A percentile compares a stretch with the other conserved stretches of the same genome.
These are phyloP conservation scores for Brachyrhaphis roseni DNA, from an alignment of 2,797 vertebrate genomes.

Conservation along the genomic window DNA sequence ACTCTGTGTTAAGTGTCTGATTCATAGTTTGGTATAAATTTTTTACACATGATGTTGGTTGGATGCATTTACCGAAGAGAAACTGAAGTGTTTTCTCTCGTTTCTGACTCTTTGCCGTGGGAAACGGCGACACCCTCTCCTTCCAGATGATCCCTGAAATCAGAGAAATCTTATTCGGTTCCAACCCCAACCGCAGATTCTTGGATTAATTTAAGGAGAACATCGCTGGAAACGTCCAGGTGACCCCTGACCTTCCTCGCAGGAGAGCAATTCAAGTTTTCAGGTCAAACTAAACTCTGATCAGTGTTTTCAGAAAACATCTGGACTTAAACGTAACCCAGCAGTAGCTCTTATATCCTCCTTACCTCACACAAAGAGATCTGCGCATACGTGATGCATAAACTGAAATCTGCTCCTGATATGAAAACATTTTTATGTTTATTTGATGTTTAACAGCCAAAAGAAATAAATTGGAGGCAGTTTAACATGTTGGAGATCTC, in stretches of 20 bases:
- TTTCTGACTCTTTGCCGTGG: background rate
- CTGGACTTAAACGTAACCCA: slow-evolving; percentile 6
- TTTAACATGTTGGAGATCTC: slow-evolving; percentile 52
- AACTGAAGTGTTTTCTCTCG: background rate
- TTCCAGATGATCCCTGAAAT: slow-evolving; percentile 97
- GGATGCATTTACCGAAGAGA: background rate
- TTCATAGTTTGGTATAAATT: background rate
- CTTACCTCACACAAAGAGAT: slow-evolving; percentile 26
- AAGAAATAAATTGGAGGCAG: slow-evolving; percentile 52
- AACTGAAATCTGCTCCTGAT: background rate
- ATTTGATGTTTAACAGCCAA: slow-evolving; percentile 12
- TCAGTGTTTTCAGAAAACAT: slow-evolving; percentile 14
- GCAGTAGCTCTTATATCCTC: slow-evolving; percentile 13
- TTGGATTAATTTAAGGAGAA: slow-evolving; percentile 80
- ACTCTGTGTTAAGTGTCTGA: background rate
- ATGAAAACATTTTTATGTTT: background rate
- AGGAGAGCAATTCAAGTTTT: background rate
- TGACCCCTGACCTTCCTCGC: slow-evolving; percentile 30
- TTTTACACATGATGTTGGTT: background rate
- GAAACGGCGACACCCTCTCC: background rate
- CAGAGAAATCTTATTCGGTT: slow-evolving; percentile 88
- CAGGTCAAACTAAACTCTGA: slow-evolving; percentile 14
- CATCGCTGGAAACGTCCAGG: slow-evolving; percentile 18
- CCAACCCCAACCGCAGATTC: slow-evolving; percentile 93
- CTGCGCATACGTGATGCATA: background rate